These are phyloP conservation scores for Laspeyria flexula DNA, from an alignment of 2,888 invertebrate genomes.

Conservation along the genomic window DNA sequence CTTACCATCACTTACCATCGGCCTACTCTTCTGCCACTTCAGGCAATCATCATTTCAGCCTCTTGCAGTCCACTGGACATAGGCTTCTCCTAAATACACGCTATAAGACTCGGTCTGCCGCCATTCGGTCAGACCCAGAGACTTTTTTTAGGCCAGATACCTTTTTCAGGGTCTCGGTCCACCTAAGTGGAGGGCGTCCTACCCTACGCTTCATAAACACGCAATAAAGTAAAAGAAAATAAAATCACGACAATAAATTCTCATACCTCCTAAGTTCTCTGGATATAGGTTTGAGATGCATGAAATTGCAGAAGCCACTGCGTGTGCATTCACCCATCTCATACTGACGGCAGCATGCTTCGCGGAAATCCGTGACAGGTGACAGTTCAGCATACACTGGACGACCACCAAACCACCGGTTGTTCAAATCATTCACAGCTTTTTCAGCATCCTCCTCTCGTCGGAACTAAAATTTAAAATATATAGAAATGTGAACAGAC, in stretches of 20 bases:
- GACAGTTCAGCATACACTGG: conserved; percentile 99
- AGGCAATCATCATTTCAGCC: no score
- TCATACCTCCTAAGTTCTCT: conserved; percentile 94
- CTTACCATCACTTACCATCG: no score
- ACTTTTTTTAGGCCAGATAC: no score
- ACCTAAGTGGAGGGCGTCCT: no score
- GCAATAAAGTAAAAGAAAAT: no score
- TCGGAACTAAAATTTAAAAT: conserved; percentile 89
- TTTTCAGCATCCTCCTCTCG: conserved; percentile 99
- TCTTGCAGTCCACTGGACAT: no score
- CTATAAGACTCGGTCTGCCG: no score
- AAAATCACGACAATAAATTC: neutral
- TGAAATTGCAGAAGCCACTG: conserved; percentile 99
- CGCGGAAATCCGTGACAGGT: conserved; percentile 99
- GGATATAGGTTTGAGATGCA: conserved; percentile 99
- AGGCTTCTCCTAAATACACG: no score
- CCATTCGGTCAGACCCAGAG: no score
- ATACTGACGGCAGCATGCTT: conserved; percentile 99
- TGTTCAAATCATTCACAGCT: conserved; percentile 98
- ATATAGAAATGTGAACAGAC: neutral
- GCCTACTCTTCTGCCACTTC: no score
- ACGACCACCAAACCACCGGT: conserved; percentile 99
- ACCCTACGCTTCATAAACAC: no score
- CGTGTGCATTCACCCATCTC: conserved; percentile 99
- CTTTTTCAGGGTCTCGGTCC: no score